Percentiles rank a stretch among this genome's conserved stretches.
Conservation (phyloP, 2,113 vertebrate genomes). For the Psammodynastes pulverulentus region DNA sequence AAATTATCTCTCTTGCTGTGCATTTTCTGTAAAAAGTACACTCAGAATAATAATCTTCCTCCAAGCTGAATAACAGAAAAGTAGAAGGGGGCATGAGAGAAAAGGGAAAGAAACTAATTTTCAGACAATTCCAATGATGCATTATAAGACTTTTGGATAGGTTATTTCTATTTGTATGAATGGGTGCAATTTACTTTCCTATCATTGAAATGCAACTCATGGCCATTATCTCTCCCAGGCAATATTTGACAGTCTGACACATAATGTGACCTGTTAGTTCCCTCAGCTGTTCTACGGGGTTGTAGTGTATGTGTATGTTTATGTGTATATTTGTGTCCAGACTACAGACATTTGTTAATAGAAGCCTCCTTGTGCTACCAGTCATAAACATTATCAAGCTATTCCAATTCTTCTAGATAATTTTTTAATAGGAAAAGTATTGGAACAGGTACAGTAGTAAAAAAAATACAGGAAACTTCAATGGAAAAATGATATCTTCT, state of each 20-base stretch:
- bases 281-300: background rate
- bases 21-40: conserved; percentile 43
- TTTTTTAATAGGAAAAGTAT: background rate
- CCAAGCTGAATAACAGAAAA: conserved; percentile 30
- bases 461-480: background rate
- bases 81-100: background rate
- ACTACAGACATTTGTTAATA: background rate
- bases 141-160: background rate
- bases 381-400: background rate
- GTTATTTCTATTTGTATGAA: background rate
- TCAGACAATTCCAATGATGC: background rate
- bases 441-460: background rate
- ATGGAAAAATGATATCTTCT: background rate
- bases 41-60: conserved; percentile 20
- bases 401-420: background rate
- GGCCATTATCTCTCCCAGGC: background rate
- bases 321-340: background rate
- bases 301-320: background rate
- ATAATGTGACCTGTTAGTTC: background rate
- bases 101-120: background rate
- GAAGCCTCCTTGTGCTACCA: background rate
- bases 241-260: conserved; percentile 11
- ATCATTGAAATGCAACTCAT: conserved; percentile 6
- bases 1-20: conserved; percentile 35
- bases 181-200: conserved; percentile 2